A percentile compares a stretch with the other conserved stretches of the same genome.
These are phyloP conservation scores for Phytoseiulus persimilis DNA, from an alignment of 2,888 invertebrate species.

Conservation along the genomic window DNA sequence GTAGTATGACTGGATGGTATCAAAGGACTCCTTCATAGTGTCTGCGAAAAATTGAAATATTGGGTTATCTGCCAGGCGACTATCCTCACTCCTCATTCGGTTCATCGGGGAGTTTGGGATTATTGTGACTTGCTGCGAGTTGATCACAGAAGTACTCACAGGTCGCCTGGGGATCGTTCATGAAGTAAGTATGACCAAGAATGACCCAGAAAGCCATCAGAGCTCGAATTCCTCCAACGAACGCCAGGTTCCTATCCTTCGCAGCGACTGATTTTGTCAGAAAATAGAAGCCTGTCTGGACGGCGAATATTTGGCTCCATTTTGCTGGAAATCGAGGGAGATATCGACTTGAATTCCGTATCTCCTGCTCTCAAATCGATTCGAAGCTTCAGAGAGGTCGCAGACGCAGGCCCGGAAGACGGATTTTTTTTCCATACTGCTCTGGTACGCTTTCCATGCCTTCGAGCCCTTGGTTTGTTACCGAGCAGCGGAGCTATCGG, in stretches of 20 bases:
- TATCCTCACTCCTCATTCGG: too few relatives aligned
- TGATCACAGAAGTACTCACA: not conserved
- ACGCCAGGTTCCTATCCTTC: slow-evolving; percentile 1
- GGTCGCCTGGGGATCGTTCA: slow-evolving; percentile 8
- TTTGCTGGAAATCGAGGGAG: not conserved
- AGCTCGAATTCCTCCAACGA: not conserved
- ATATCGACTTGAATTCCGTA: not conserved
- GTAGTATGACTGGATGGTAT: not conserved
- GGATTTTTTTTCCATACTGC: too few relatives aligned
- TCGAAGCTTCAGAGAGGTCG: too few relatives aligned
- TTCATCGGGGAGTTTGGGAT: too few relatives aligned
- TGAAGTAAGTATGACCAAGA: slow-evolving; percentile 21
- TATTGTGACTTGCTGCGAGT: too few relatives aligned
- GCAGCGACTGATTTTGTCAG: not conserved
- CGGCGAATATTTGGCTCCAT: not conserved
- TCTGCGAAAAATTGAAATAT: not conserved
- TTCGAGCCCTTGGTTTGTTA: too few relatives aligned
- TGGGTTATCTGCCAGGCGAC: too few relatives aligned
- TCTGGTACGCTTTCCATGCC: too few relatives aligned
- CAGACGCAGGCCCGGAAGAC: too few relatives aligned
- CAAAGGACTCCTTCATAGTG: slow-evolving; percentile 6
- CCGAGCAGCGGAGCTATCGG: too few relatives aligned
- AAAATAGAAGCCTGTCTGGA: not conserved
- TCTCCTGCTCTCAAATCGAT: too few relatives aligned
- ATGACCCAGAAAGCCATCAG: slow-evolving; percentile 15